Evolutionary conservation across 2,888 invertebrate genomes (phyloP), one percentile per base, ranked within the genome.

Genomic region (Allacma fusca): DNA sequence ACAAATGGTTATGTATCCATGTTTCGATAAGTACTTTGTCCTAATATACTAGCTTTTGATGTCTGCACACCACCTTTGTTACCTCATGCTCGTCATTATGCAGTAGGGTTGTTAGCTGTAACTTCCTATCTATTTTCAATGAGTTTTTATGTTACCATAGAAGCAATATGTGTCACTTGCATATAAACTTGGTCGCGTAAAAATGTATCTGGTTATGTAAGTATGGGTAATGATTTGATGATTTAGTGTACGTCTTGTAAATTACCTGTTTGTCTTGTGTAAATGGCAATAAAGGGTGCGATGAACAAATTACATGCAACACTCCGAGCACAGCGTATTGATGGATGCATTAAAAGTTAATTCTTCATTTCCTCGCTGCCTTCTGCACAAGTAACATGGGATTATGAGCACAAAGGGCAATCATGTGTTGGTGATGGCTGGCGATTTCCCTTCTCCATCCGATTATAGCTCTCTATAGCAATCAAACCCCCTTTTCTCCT

Each of bases 281-380:
- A 70, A 40, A 50, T 26, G 74, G 78, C 78, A 78, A 78, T 78
- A 78, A 78, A 78, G 70, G 64, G 74, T 57, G 69, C 62, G 62
- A 70, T 67, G 67, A 28, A 67, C n/a, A 16, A 67, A 24, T n/a
- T 62, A 62, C 62, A 24, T n/a, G 62, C 26, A 26, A 62, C 13
- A 26, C 13, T 62, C 5, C 1, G 62, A 62, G n/a, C 9, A 59
- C n/a, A 7, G 59, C n/a, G 19, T 59, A 23, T 19, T 19, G 7
- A 16, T 62, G 5, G 2, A 62, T 62, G n/a, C 62, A 62, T 62
- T 7, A 12, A 23, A 7, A 62, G 9, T 23, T 7, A 59, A 23
- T 28, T 26, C 24, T 24, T 28, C n/a, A 16, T 40, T 43, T 29
- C 26, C 40, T 21, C 21, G 21, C 21, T 29, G 26, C 23, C n/a